Evolutionary conservation across 23 tunicate species (phyloP).

Genomic region (Halocynthia roretzi): DNA sequence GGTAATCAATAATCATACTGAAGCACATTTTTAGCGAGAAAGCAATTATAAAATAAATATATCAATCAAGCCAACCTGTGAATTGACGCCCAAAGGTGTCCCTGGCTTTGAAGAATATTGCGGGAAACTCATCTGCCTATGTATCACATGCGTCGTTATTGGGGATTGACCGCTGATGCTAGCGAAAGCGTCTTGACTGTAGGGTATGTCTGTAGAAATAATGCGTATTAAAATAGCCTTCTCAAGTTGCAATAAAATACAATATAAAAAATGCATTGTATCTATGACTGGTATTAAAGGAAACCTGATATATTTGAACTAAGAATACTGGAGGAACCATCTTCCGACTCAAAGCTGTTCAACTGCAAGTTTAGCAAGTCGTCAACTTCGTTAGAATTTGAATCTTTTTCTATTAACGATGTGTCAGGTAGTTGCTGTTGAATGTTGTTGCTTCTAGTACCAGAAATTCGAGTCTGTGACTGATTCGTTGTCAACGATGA

Average conservation of each 20-base stretch:
- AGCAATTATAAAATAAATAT: background rate
- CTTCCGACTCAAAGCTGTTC: constrained; percentile 50
- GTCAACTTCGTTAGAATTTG: constrained; percentile 38
- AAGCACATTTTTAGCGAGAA: too few species aligned
- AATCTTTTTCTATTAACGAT: background rate
- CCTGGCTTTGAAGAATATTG: constrained; percentile 33
- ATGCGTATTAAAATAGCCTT: background rate
- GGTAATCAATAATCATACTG: too few species aligned
- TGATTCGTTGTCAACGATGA: constrained; percentile 9
- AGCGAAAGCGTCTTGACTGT: constrained; percentile 7
- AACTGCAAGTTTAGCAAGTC: constrained; percentile 70
- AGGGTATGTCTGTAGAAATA: constrained; percentile 13
- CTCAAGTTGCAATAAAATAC: background rate
- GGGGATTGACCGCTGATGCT: constrained; percentile 13
- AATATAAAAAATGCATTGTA: background rate
- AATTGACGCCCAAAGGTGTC: background rate
- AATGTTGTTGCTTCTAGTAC: constrained; percentile 44
- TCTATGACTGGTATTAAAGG: constrained; percentile 12
- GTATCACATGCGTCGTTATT: constrained; percentile 3
- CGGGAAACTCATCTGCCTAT: constrained; percentile 30
- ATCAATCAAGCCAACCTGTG: constrained; percentile 2
- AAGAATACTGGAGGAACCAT: constrained; percentile 2
- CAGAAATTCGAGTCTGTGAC: constrained; percentile 33
- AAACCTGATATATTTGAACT: too few species aligned
- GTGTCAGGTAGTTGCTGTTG: background rate